Evolutionary conservation across 2,797 vertebrate genomes (phyloP).

Genomic region (Spatula versicolor): DNA sequence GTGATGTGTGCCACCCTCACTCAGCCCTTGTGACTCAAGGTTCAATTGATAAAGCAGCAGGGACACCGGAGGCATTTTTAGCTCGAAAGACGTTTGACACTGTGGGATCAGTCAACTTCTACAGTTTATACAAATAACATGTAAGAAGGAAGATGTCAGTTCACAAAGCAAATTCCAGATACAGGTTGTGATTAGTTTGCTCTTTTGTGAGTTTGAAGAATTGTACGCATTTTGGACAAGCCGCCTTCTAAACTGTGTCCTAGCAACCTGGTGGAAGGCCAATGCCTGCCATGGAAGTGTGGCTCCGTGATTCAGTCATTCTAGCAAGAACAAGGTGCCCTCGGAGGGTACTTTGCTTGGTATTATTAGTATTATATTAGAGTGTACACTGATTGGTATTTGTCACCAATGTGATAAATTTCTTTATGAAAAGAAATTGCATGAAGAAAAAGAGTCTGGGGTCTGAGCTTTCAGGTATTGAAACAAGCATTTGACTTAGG

Average conservation of each 20-base stretch:
- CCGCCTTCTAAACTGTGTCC: not conserved
- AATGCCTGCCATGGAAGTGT: not conserved
- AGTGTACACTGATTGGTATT: not conserved
- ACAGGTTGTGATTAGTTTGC: not conserved
- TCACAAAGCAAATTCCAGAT: not conserved
- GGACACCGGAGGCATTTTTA: not conserved
- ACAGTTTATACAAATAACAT: not conserved
- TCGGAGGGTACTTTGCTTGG: not conserved
- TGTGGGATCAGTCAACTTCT: not conserved
- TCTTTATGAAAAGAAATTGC: not conserved
- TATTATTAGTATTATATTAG: too few relatives aligned
- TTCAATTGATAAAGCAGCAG: not conserved
- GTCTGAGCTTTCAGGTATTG: not conserved
- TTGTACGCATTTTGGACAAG: not conserved
- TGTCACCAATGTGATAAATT: not conserved
- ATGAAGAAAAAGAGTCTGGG: not conserved
- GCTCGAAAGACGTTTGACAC: not conserved
- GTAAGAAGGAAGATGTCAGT: not conserved
- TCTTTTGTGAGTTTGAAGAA: not conserved
- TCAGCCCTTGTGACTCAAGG: not conserved
- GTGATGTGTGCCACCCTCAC: not conserved
- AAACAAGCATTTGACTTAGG: not conserved
- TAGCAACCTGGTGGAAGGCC: not conserved
- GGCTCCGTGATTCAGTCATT: not conserved
- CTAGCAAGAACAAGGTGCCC: not conserved